Base-by-base conservation (phyloP, 1,140 invertebrate genomes). In the Drosophila erecta region DNA sequence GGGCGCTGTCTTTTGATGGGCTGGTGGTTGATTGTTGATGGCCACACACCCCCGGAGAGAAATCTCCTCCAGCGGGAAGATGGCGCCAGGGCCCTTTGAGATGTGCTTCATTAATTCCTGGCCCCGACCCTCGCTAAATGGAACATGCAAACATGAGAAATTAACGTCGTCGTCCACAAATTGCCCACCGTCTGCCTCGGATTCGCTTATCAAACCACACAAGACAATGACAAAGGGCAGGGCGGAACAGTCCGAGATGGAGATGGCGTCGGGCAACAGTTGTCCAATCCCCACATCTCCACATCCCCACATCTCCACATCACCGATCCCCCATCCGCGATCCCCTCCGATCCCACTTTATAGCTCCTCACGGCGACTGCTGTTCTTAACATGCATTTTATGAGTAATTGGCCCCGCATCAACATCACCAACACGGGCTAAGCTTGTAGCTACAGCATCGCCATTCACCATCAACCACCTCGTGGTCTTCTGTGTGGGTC, bases 171-270 rank as follows among this genome's bases (percentile, higher is more conserved):
- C 58, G 35, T 37, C 64, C 47, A 47, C 84, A 87, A 87, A 87
- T 87, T 89, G 79, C 84, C 71, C 59, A 56, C 41, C 43, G 58
- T 77, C 81, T 81, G 73, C 47, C 54, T 81, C 38, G 62, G 55
- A 59, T 64, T 60, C 41, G 61, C 46, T 89, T 89, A 89, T 89
- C 84, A 89, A 84, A 76, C 44, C 65, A 38, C 79, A 80, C 85
- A 84, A 89, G 84, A 84, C 84, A 89, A 89, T 89, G 84, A 89
- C 84, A 89, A 89, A 89, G 85, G 84, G 84, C 84, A 89, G 84
- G 76, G 60, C 15, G 61, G 65, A 67, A 17, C 43, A 69, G 49
- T 33, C 35, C 4, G 24, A 24, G 24, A 24, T 61, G 56, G 62
- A 41, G 66, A 69, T 69, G 79, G 83, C 83, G 79, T 79, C 69